Conservation (phyloP, 1,140 invertebrate species). For the Drusus annulatus region DNA sequence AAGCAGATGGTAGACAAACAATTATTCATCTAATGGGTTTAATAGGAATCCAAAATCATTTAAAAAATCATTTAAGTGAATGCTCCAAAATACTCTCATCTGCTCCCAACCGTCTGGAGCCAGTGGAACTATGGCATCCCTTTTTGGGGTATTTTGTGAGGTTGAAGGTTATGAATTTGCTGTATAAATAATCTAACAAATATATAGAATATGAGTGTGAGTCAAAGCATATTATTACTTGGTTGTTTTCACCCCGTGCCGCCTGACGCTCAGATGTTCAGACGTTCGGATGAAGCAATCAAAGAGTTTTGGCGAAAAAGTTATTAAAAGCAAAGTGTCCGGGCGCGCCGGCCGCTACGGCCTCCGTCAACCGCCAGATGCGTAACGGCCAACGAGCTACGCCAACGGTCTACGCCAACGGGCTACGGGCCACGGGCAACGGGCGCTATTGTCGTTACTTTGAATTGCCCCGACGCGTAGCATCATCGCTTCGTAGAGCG, state of each 20-base stretch:
- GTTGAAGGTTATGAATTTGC: too few relatives aligned
- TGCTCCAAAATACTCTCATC: too few relatives aligned
- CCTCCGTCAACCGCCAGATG: conserved; percentile 56
- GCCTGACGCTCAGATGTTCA: neutral
- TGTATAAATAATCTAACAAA: neutral
- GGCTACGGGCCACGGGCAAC: conserved; percentile 45
- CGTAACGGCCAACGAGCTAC: conserved; percentile 48
- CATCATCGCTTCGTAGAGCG: conserved; percentile 30
- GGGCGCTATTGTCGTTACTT: conserved; percentile 56
- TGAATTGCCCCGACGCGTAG: conserved; percentile 55
- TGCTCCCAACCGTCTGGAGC: too few relatives aligned
- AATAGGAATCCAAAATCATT: too few relatives aligned
- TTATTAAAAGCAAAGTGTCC: conserved; percentile 53
- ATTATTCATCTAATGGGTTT: too few relatives aligned
- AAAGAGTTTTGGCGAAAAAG: conserved; percentile 57
- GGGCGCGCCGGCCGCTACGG: conserved; percentile 37
- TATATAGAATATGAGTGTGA: neutral
- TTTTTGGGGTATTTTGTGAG: too few relatives aligned
- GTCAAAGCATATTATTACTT: conserved; percentile 16
- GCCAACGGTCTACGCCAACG: neutral
- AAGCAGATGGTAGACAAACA: too few relatives aligned
- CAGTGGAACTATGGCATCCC: too few relatives aligned
- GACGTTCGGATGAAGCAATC: conserved; percentile 54
- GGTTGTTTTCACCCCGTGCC: conserved; percentile 22
- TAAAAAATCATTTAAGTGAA: too few relatives aligned